A percentile compares a stretch with the other conserved stretches of the same genome.
Evolutionary conservation across 2,113 vertebrate genomes (phyloP).

Genomic region (Corydoras maculifer): DNA sequence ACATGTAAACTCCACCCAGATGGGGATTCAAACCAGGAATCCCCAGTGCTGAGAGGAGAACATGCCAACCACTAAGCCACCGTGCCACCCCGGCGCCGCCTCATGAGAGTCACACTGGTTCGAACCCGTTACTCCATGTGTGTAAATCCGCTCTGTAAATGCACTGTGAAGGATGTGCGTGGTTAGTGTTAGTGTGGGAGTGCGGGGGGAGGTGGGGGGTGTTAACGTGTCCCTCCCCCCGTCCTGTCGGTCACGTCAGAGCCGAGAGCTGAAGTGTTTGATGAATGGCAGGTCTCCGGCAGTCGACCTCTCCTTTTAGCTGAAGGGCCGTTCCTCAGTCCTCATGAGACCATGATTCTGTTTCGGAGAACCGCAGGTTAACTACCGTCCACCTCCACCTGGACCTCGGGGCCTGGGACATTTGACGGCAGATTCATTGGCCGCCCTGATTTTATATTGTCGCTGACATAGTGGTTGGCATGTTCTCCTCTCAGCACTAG

Average conservation of each 20-base stretch:
- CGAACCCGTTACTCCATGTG: too few relatives aligned
- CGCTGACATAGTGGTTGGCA: too few relatives aligned
- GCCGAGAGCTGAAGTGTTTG: conserved; percentile 34
- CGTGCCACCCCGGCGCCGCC: too few relatives aligned
- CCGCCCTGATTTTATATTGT: neutral
- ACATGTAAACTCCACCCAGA: too few relatives aligned
- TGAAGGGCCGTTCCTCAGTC: conserved; percentile 39
- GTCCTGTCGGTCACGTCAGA: conserved; percentile 27
- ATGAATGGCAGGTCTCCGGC: conserved; percentile 42
- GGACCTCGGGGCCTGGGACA: conserved; percentile 13
- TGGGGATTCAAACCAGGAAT: too few relatives aligned
- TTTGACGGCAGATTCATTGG: conserved; percentile 12
- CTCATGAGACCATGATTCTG: conserved; percentile 30
- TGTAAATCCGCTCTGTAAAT: too few relatives aligned
- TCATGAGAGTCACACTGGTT: too few relatives aligned
- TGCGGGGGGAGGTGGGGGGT: neutral
- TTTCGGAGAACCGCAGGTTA: conserved; percentile 43
- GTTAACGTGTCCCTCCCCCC: neutral
- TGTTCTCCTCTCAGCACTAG: too few relatives aligned
- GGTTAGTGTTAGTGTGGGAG: too few relatives aligned
- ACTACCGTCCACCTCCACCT: conserved; percentile 40
- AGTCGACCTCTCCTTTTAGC: conserved; percentile 38
- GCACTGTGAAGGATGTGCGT: too few relatives aligned
- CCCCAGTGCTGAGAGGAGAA: too few relatives aligned
- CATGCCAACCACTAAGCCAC: too few relatives aligned